Base-by-base conservation (phyloP, 2,888 invertebrate species). In the Allophyes oxyacanthae region DNA sequence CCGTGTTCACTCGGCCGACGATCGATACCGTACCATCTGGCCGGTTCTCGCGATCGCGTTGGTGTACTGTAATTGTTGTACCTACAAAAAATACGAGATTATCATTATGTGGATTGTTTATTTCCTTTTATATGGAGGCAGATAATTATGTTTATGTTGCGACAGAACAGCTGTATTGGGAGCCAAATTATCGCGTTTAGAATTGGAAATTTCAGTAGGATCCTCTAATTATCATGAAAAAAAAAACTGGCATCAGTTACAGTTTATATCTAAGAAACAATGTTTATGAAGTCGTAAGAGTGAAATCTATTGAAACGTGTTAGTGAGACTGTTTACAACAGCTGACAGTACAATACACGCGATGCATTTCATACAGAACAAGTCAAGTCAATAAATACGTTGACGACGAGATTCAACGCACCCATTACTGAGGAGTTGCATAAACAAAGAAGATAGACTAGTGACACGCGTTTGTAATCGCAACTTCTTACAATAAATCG, bases 1-100 rank as follows among this genome's bases (percentile, higher is more conserved):
- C 79, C 78, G 74, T 77, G 75, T 69, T 74, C 78, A 81, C 80
- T 78, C 77, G 72, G 76, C 71, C 60, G 74, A 26, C 76, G 86
- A 87, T 90, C 90, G 88, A 91, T 89, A 86, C 64, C 66, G 64
- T 61, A 72, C 88, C 91, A 91, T 92, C 90, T 92, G 91, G 85
- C 83, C 73, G 53, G 72, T 83, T 88, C 84, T 79, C 85, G 85
- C 74, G 83, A 69, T 72, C 71, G 65, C 61, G 61, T 55, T 72
- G 58, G 28, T 36, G 54, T 57, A 48, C 43, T 51, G 42, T 62
- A 64, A 57, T 55, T 54, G 40, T 60, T 43, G 36, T 38, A 60
- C n/a, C n/a, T n/a, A n/a, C 20, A 50, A 59, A 65, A 71, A 63
- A 46, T 33, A 38, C 32, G 11, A 58, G 32, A 54, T 68, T 50